Percentiles rank a stretch among this genome's conserved stretches.
Evolutionary conservation across 2,113 vertebrate genomes (phyloP).

Genomic region (Catagonus wagneri): DNA sequence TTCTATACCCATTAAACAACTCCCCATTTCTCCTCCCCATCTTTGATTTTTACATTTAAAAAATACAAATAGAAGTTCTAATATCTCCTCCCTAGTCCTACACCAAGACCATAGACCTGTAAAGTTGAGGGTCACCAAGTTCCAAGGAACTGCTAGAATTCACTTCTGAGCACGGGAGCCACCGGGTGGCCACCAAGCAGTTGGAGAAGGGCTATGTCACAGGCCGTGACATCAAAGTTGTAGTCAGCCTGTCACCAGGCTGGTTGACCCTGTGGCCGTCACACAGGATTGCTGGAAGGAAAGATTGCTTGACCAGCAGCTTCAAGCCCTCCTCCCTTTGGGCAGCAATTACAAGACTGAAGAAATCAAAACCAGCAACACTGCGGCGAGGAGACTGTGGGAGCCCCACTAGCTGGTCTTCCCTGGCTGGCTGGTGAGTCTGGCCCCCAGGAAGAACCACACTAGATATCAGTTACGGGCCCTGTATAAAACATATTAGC

Average conservation of each 20-base stretch:
- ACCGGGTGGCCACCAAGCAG: not conserved
- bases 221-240: not conserved
- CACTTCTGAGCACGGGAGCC: not conserved
- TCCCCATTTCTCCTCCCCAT: not conserved
- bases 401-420: not conserved
- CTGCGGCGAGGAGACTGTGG: not conserved
- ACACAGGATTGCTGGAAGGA: not conserved
- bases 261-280: not conserved
- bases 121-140: not conserved
- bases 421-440: not conserved
- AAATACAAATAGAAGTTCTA: not conserved
- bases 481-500: not conserved
- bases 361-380: conserved; percentile 37
- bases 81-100: not conserved
- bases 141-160: not conserved
- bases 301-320: not conserved
- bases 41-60: conserved; percentile 25
- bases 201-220: not conserved
- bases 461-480: not conserved
- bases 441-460: not conserved
- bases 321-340: not conserved
- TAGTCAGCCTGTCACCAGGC: not conserved
- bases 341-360: conserved; percentile 16
- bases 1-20: not conserved
- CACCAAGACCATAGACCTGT: not conserved